A percentile compares a stretch with the other conserved stretches of the same genome.
phyloP scores from a whole-genome alignment of 92 coral and sea anemone genomes.

The Phenganax marumi region DNA sequence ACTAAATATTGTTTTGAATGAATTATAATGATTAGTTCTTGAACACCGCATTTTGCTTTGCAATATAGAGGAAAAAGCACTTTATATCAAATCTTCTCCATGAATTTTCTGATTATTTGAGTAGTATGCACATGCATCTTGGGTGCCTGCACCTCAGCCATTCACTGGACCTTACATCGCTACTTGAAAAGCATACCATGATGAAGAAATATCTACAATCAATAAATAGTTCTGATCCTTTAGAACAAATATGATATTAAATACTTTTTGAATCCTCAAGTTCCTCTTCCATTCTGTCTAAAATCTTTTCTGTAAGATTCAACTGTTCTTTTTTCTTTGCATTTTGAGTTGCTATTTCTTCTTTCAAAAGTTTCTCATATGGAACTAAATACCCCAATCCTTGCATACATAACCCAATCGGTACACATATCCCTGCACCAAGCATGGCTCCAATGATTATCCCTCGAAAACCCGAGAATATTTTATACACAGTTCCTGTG shows the following conservation, averaged over 20 bases:
- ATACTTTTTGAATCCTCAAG: slow-evolving; percentile 29
- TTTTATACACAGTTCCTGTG: slow-evolving; percentile 81
- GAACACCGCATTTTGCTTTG: no score
- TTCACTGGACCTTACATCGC: no score
- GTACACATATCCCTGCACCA: slow-evolving; percentile 78
- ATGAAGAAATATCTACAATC: not conserved
- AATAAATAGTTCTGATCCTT: not conserved
- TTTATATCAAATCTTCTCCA: no score
- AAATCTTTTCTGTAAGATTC: slow-evolving; percentile 64
- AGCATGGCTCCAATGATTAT: slow-evolving; percentile 65
- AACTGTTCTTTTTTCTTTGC: slow-evolving; percentile 52
- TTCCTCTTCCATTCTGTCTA: slow-evolving; percentile 76
- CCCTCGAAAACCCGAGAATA: slow-evolving; percentile 91
- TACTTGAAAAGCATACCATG: no score
- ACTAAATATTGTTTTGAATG: no score
- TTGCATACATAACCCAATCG: slow-evolving; percentile 83
- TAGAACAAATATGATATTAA: slow-evolving; percentile 1
- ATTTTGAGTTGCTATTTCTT: slow-evolving; percentile 48
- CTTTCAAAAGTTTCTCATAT: slow-evolving; percentile 71
- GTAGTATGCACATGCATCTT: not conserved
- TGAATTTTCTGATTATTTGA: no score
- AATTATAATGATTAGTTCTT: no score
- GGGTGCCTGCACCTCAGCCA: not conserved
- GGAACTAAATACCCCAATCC: slow-evolving; percentile 62
- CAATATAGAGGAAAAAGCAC: no score